Evolutionary conservation across 2,797 vertebrate genomes (phyloP).

Genomic region (Propithecus deckenii): DNA sequence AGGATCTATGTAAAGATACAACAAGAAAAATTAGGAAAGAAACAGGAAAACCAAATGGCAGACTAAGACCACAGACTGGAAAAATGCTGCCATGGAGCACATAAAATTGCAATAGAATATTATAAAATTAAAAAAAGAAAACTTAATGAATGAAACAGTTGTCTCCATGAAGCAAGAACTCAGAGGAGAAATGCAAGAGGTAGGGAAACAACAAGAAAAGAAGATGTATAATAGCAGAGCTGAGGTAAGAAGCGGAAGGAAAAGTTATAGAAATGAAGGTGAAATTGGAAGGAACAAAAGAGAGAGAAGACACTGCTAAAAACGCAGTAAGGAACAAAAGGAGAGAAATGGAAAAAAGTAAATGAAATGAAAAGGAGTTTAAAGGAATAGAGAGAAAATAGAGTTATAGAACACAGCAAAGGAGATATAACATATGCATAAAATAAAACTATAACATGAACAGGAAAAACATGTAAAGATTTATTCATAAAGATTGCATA

Average conservation of each 20-base stretch:
- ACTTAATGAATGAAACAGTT: background rate
- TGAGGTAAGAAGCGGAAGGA: background rate
- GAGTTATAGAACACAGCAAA: background rate
- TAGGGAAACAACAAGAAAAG: background rate
- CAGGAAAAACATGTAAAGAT: background rate
- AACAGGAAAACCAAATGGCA: conserved; percentile 8
- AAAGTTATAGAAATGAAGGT: background rate
- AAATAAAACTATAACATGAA: background rate
- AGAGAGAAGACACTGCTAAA: background rate
- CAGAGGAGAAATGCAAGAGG: background rate
- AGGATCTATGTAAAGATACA: background rate
- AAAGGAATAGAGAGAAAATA: background rate
- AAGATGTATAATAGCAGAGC: background rate
- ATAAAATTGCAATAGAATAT: background rate
- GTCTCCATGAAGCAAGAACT: background rate
- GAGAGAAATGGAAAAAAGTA: background rate
- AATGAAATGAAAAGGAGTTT: background rate
- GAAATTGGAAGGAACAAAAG: background rate
- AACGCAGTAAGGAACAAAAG: background rate
- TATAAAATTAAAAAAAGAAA: background rate
- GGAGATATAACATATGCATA: background rate
- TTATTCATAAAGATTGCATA: background rate
- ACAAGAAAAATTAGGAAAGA: background rate
- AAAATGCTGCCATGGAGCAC: background rate
- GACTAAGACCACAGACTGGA: background rate